These are phyloP conservation scores for Neodiprion pinetum DNA, from an alignment of 1,140 invertebrate species.

Conservation along the genomic window DNA sequence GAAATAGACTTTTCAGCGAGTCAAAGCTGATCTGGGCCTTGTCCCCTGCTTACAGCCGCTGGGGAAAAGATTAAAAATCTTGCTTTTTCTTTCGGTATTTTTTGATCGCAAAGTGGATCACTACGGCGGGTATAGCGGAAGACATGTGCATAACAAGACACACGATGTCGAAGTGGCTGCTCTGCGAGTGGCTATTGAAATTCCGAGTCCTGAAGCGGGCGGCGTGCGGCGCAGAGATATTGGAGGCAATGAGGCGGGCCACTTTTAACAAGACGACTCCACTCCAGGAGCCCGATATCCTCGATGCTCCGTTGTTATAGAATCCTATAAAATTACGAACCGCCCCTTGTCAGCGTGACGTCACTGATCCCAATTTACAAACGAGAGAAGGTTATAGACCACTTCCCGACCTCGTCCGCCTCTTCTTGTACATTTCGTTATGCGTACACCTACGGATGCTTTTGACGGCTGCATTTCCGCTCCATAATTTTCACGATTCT, in stretches of 20 bases:
- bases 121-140: background rate
- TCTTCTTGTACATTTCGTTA: too few species aligned
- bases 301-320: constrained; percentile 40
- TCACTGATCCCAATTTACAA: constrained; percentile 48
- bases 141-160: constrained; percentile 4
- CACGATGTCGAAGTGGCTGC: constrained; percentile 4
- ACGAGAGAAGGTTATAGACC: background rate
- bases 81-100: too few species aligned
- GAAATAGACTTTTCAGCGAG: too few species aligned
- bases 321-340: constrained; percentile 50
- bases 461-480: background rate
- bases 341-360: constrained; percentile 34
- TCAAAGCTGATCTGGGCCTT: too few species aligned
- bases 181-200: constrained; percentile 50
- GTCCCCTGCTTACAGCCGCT: too few species aligned
- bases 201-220: constrained; percentile 27
- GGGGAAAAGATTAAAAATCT: too few species aligned
- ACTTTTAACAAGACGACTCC: constrained; percentile 51
- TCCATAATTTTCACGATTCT: too few species aligned
- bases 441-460: background rate
- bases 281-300: constrained; percentile 29
- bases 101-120: too few species aligned
- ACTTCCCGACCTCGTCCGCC: background rate
- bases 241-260: constrained; percentile 52
- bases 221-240: constrained; percentile 37